These are phyloP conservation scores for Botia kubotai DNA, from an alignment of 2,797 vertebrate genomes.

Conservation along the genomic window DNA sequence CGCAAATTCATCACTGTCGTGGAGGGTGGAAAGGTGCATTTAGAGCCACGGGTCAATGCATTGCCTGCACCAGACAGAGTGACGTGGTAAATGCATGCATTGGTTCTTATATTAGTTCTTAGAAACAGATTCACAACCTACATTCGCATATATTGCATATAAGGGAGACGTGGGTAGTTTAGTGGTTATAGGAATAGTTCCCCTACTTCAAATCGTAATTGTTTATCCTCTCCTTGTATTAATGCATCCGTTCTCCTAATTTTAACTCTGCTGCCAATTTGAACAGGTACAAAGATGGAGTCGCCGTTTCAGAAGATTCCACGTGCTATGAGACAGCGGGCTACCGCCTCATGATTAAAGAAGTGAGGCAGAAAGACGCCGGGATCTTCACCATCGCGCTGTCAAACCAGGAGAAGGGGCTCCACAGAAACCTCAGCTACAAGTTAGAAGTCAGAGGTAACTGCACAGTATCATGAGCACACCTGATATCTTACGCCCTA, in stretches of 20 bases:
- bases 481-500: too few relatives aligned
- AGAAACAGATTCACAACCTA: background rate
- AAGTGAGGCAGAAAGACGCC: slow-evolving; percentile 79
- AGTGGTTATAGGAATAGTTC: too few relatives aligned
- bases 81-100: slow-evolving; percentile 77
- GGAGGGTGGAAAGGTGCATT: slow-evolving; percentile 74
- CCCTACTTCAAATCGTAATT: too few relatives aligned
- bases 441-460: slow-evolving; percentile 81
- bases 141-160: too few relatives aligned
- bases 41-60: slow-evolving; percentile 82
- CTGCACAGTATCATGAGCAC: background rate
- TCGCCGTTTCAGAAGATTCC: slow-evolving; percentile 77
- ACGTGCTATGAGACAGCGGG: slow-evolving; percentile 77
- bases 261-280: slow-evolving; percentile 9
- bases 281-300: slow-evolving; percentile 87
- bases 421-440: slow-evolving; percentile 84
- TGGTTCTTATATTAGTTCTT: background rate
- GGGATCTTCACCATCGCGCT: slow-evolving; percentile 85
- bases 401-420: slow-evolving; percentile 70
- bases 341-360: slow-evolving; percentile 77
- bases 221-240: too few relatives aligned
- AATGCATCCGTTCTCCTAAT: background rate
- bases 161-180: too few relatives aligned
- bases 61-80: slow-evolving; percentile 76
- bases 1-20: slow-evolving; percentile 56